Evolutionary conservation across 2,888 invertebrate species (phyloP).

Genomic region (Drosophila austrosaltans): DNA sequence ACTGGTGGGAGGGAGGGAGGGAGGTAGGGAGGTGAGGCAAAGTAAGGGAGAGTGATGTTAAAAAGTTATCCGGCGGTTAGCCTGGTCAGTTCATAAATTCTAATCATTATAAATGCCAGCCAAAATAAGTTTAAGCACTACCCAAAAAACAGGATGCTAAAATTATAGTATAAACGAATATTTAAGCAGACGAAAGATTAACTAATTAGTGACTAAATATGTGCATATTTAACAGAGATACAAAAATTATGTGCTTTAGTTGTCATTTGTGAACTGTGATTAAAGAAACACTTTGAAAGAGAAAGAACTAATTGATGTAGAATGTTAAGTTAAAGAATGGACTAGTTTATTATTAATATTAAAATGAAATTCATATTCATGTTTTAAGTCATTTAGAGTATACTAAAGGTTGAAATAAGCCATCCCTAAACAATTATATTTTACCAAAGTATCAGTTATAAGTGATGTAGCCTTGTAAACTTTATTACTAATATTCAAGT

Average conservation of each 20-base stretch:
- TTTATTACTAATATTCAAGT: background rate
- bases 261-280: too few relatives aligned
- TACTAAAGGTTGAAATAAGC: too few relatives aligned
- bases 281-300: too few relatives aligned
- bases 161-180: constrained; percentile 24
- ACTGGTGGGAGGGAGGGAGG: background rate
- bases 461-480: too few relatives aligned
- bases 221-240: background rate
- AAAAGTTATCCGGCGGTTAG: background rate
- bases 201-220: constrained; percentile 1
- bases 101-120: constrained; percentile 72
- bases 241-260: too few relatives aligned
- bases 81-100: constrained; percentile 62
- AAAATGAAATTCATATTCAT: too few relatives aligned
- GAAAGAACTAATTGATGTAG: too few relatives aligned
- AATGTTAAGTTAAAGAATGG: too few relatives aligned
- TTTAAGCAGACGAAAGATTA: background rate
- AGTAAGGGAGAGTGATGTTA: background rate
- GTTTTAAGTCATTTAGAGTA: too few relatives aligned
- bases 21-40: background rate
- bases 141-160: constrained; percentile 22
- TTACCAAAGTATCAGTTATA: too few relatives aligned
- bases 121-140: constrained; percentile 25
- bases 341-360: too few relatives aligned
- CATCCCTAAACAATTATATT: too few relatives aligned